Evolutionary conservation across 2,888 invertebrate genomes (phyloP), one percentile per base, ranked within the genome.

Genomic region (Galerucella calmariensis): DNA sequence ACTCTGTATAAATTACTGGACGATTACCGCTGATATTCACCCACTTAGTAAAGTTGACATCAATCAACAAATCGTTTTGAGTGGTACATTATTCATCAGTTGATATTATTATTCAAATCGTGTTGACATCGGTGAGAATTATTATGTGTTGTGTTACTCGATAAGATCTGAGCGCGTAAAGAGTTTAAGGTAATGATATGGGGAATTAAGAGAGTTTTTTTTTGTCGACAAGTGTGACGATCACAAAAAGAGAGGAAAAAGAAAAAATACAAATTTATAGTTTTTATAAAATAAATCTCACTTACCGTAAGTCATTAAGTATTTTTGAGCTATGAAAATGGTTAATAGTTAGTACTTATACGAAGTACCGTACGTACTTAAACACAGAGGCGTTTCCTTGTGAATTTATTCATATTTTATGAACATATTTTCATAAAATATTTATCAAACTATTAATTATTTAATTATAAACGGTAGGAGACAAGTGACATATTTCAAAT

Each of bases 1-100:
- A 62, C 62, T 62, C 62, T 65, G 63, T 65, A 62, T 65, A 65
- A 56, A 71, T 71, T 71, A 71, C 58, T 65, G 58, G 44, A 53
- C 71, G 51, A 71, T 71, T 71, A 71, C 65, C 9, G 9, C 63
- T 35, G 71, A 56, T 71, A 69, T 44, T 56, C 20, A 56, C 56
- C 20, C 69, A 61, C 70, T 65, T 16, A 41, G 65, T 58, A 46
- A 56, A 65, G 20, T 62, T 65, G 71, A 71, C 71, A 71, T 71
- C 65, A 71, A 71, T 65, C 71, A 71, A 56, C 62, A 41, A 41
- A 62, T 62, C 41, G 62, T 62, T 41, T 20, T 62, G 62, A 62
- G 35, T 62, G 16, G 62, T 62, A 62, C 62, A 62, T 62, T 62
- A 62, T 62, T 62, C 62, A 62, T 62, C 35, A 62, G 62, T n/a